phyloP scores from a whole-genome alignment of 2,113 vertebrate genomes.

The Chaetops frenatus region DNA sequence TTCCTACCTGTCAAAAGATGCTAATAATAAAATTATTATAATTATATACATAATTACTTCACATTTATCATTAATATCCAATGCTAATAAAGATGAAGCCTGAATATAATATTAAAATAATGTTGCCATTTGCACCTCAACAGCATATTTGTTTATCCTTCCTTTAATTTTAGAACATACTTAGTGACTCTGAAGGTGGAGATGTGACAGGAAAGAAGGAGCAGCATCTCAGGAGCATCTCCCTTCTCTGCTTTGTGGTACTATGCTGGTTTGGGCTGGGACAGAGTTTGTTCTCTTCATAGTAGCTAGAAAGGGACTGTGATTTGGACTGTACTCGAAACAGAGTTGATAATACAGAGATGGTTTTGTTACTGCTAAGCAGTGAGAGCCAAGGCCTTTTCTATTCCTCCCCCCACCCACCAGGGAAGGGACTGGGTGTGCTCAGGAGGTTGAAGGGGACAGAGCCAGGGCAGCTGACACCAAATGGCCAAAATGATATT shows the following conservation, averaged over 20 bases:
- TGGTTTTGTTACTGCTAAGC: background rate
- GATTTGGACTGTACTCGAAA: background rate
- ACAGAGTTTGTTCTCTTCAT: background rate
- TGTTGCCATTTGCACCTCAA: background rate
- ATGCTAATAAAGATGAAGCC: background rate
- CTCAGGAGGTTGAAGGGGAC: background rate
- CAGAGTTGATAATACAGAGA: too few relatives aligned
- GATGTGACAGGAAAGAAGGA: background rate
- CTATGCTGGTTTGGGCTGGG: background rate
- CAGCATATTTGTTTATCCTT: background rate
- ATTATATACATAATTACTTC: background rate
- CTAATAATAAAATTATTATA: conserved; percentile 8
- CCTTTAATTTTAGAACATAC: background rate
- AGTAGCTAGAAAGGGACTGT: background rate
- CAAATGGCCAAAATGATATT: background rate
- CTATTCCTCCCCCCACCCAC: background rate
- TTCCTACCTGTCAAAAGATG: background rate
- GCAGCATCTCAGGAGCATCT: background rate
- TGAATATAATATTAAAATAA: conserved; percentile 11
- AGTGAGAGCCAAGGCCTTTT: background rate
- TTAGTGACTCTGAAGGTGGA: background rate
- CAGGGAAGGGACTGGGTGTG: accelerated
- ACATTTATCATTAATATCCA: conserved; percentile 4
- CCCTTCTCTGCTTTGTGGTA: background rate
- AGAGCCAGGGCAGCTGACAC: too few relatives aligned